A percentile compares a stretch with the other conserved stretches of the same genome.
Evolutionary conservation across 2,113 vertebrate genomes (phyloP).

Genomic region (Lonchura striata): DNA sequence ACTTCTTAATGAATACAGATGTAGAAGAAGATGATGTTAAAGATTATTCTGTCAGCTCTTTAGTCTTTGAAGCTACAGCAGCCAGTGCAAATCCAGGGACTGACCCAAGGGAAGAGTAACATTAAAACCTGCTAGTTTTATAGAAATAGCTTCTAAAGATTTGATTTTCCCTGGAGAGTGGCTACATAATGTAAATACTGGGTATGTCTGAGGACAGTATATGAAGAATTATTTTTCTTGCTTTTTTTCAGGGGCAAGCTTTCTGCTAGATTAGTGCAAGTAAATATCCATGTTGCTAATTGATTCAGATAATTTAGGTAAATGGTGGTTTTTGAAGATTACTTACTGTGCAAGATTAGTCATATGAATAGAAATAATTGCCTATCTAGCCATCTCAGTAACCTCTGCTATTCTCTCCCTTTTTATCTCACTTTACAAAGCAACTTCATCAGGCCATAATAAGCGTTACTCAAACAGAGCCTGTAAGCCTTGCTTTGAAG

Average conservation of each 20-base stretch:
- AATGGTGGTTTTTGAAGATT: neutral
- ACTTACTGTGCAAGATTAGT: neutral
- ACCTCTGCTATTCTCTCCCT: neutral
- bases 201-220: neutral
- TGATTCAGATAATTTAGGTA: neutral
- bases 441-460: constrained; percentile 32
- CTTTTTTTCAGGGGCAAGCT: neutral
- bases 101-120: neutral
- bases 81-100: neutral
- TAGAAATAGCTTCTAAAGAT: neutral
- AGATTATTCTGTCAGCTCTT: neutral
- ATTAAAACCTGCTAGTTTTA: neutral
- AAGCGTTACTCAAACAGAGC: neutral
- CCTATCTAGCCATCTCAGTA: neutral
- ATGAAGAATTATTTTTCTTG: neutral
- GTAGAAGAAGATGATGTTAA: neutral
- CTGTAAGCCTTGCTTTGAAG: constrained; percentile 8
- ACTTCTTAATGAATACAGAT: constrained; percentile 31
- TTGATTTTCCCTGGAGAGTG: neutral
- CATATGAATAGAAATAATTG: constrained; percentile 25
- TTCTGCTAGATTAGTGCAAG: neutral
- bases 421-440: constrained; percentile 23
- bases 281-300: constrained; percentile 7
- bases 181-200: neutral
- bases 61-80: neutral